phyloP scores from a whole-genome alignment of 1,140 invertebrate species.

The Chironomus striatipennis region DNA sequence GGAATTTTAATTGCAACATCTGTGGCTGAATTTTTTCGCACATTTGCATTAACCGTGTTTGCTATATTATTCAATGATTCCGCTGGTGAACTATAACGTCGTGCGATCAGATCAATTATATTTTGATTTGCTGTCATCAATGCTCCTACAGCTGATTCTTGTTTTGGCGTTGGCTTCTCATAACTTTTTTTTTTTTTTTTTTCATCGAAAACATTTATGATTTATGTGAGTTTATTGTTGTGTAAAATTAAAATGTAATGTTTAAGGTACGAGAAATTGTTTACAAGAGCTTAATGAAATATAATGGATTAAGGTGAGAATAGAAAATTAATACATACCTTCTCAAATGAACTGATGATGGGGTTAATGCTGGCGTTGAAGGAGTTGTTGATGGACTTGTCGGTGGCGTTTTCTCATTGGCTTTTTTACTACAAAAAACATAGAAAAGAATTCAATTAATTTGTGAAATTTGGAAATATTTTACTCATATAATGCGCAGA shows the following conservation, averaged over 20 bases:
- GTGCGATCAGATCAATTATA: constrained; percentile 16
- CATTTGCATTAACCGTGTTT: neutral
- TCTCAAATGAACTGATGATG: constrained; percentile 24
- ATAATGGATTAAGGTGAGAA: neutral
- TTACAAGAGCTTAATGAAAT: no score
- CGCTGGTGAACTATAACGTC: neutral
- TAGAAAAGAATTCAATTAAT: constrained; percentile 3
- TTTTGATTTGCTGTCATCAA: constrained; percentile 16
- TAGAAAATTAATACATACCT: constrained; percentile 17
- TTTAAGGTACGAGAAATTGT: no score
- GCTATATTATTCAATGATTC: neutral
- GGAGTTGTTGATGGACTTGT: constrained; percentile 24
- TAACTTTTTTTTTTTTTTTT: neutral
- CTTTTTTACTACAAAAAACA: constrained; percentile 24
- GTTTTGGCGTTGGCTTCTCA: constrained; percentile 15
- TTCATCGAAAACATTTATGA: neutral
- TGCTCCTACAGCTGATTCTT: neutral
- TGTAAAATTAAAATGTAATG: no score
- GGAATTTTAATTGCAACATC: constrained; percentile 3
- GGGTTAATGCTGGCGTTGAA: neutral
- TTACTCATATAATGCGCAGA: no score
- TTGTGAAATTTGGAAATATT: neutral
- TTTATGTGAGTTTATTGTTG: no score
- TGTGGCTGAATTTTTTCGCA: neutral
- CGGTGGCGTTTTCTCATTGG: neutral